Evolutionary conservation across 2,888 invertebrate genomes (phyloP).

Genomic region (Tribolium freemani): DNA sequence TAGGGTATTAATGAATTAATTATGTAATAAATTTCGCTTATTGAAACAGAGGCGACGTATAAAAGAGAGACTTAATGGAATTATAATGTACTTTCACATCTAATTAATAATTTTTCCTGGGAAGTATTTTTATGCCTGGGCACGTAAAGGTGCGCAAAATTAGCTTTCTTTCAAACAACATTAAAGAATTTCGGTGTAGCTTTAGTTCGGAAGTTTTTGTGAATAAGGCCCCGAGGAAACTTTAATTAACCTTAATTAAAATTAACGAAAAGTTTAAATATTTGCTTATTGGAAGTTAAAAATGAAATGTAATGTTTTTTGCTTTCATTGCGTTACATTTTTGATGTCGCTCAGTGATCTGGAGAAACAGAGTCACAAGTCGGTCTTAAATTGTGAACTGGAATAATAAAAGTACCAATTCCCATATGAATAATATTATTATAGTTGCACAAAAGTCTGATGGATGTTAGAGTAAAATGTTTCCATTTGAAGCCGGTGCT

Average conservation of each 20-base stretch:
- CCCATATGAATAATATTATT: conserved; percentile 13
- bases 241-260: background rate
- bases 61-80: conserved; percentile 31
- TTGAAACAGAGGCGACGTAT: background rate
- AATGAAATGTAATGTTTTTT: too few species aligned
- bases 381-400: background rate
- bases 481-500: background rate
- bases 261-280: background rate
- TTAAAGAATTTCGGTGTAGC: conserved; percentile 17
- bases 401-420: conserved; percentile 8
- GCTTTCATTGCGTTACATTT: too few species aligned
- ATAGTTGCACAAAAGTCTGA: conserved; percentile 4
- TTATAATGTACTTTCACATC: conserved; percentile 27
- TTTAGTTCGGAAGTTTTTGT: conserved; percentile 4
- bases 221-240: conserved; percentile 19
- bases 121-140: background rate
- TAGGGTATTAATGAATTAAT: conserved; percentile 24
- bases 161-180: conserved; percentile 24
- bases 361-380: background rate
- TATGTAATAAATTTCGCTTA: conserved; percentile 26
- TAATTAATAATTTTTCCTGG: conserved; percentile 18
- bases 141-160: conserved; percentile 29
- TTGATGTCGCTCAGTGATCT: too few species aligned
- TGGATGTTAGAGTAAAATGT: conserved; percentile 4
- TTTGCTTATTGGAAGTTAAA: background rate